phyloP scores from a whole-genome alignment of 2,797 vertebrate genomes.

The Erpetoichthys calabaricus region DNA sequence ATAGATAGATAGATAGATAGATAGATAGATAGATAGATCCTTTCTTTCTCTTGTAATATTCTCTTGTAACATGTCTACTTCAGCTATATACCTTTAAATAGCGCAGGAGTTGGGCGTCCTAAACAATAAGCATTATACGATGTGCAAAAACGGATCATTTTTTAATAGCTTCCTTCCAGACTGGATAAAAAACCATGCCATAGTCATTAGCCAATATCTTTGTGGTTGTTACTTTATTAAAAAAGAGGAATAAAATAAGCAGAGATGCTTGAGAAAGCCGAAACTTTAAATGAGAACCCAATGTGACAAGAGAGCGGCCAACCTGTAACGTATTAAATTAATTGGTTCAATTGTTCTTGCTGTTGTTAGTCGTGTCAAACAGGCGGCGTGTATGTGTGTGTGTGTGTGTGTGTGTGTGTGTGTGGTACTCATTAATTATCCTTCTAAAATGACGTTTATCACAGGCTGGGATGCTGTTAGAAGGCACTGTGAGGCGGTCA shows the following conservation, averaged over 20 bases:
- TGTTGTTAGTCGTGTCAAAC: neutral
- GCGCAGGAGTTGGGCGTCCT: too few relatives aligned
- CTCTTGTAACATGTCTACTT: too few relatives aligned
- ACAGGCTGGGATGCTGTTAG: neutral
- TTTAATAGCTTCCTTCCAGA: neutral
- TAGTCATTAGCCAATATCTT: neutral
- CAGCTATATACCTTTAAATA: too few relatives aligned
- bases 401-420: neutral
- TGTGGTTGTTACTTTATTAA: neutral
- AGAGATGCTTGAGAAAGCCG: neutral
- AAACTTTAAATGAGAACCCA: neutral
- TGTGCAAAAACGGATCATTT: neutral
- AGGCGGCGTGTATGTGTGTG: neutral
- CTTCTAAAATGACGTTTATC: neutral
- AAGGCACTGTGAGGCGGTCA: neutral
- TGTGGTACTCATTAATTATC: neutral
- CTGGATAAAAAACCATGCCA: neutral
- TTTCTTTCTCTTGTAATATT: too few relatives aligned
- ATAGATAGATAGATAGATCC: too few relatives aligned
- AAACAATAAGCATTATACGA: neutral
- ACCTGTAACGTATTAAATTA: neutral
- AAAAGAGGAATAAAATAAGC: neutral
- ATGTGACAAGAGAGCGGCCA: neutral
- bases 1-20: too few relatives aligned
- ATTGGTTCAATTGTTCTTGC: neutral